phyloP scores from a whole-genome alignment of 2,888 invertebrate genomes.

The Melanargia galathea region DNA sequence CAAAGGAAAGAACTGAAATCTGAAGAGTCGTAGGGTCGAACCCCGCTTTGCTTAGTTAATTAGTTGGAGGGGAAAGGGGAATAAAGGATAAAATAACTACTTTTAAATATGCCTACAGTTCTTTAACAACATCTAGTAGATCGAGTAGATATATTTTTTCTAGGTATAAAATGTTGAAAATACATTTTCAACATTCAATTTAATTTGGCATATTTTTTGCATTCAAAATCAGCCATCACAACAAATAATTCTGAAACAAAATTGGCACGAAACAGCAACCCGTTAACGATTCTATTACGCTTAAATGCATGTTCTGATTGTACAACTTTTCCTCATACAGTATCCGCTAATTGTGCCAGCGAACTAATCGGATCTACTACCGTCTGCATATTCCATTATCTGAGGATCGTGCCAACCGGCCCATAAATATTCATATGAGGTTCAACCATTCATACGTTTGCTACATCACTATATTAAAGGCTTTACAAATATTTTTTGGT shows the following conservation, averaged over 20 bases:
- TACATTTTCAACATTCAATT: too few species aligned
- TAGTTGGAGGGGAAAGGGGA: too few species aligned
- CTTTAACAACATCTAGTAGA: too few species aligned
- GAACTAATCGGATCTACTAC: conserved; percentile 70
- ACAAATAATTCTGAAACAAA: not conserved
- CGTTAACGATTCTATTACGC: not conserved
- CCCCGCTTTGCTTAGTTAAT: too few species aligned
- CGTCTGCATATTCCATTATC: conserved; percentile 78
- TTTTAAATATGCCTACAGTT: too few species aligned
- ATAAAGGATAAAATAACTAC: too few species aligned
- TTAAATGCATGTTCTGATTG: conserved; percentile 6
- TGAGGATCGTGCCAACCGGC: conserved; percentile 66
- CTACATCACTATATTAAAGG: conserved; percentile 53
- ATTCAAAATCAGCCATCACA: not conserved
- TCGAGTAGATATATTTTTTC: too few species aligned
- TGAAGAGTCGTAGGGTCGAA: too few species aligned
- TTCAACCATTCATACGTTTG: conserved; percentile 54
- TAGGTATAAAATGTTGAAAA: too few species aligned
- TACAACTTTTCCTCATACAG: conserved; percentile 36
- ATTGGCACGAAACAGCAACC: not conserved
- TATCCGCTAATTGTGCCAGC: conserved; percentile 64
- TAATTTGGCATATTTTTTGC: too few species aligned
- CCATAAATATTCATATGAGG: conserved; percentile 76
- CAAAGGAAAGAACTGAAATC: too few species aligned
- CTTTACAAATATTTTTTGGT: conserved; percentile 48